Conservation (phyloP, 2,797 vertebrate species). For the Sebastes melanostomus region DNA sequence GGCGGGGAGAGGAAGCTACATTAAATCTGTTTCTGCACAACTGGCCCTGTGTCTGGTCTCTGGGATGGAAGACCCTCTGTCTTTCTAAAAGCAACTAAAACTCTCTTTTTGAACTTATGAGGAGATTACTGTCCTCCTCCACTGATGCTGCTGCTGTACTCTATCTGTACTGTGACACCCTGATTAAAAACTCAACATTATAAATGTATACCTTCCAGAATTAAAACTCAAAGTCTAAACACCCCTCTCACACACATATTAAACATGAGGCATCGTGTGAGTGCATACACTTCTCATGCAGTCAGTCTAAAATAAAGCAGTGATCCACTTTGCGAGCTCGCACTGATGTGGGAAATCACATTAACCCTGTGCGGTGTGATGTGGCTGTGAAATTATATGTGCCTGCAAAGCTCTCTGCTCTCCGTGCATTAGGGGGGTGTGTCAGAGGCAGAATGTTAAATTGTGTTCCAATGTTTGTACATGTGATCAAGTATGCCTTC, state of each 20-base stretch:
- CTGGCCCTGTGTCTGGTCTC: constrained; percentile 83
- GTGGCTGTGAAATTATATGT: constrained; percentile 45
- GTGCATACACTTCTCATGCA: constrained; percentile 15
- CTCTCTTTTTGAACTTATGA: constrained; percentile 14
- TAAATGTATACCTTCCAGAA: neutral
- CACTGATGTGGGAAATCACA: constrained; percentile 61
- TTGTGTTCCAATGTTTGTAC: constrained; percentile 82
- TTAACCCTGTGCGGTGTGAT: constrained; percentile 50
- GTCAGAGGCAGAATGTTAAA: constrained; percentile 80
- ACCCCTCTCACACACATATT: neutral
- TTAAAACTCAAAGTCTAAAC: neutral
- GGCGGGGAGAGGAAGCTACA: constrained; percentile 87
- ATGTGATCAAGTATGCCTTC: constrained; percentile 80
- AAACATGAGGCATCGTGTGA: constrained; percentile 6
- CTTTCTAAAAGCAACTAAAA: constrained; percentile 49
- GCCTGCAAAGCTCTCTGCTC: constrained; percentile 33
- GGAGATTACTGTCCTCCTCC: neutral
- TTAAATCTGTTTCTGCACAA: constrained; percentile 90
- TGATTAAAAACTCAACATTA: neutral
- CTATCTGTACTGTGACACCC: neutral
- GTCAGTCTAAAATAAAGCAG: constrained; percentile 51
- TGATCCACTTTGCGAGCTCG: constrained; percentile 57
- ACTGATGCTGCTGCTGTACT: neutral
- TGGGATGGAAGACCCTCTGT: constrained; percentile 70
- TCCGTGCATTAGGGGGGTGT: constrained; percentile 74